These are phyloP conservation scores for Heterodera schachtii DNA, from an alignment of 1,140 invertebrate species.

Conservation along the genomic window DNA sequence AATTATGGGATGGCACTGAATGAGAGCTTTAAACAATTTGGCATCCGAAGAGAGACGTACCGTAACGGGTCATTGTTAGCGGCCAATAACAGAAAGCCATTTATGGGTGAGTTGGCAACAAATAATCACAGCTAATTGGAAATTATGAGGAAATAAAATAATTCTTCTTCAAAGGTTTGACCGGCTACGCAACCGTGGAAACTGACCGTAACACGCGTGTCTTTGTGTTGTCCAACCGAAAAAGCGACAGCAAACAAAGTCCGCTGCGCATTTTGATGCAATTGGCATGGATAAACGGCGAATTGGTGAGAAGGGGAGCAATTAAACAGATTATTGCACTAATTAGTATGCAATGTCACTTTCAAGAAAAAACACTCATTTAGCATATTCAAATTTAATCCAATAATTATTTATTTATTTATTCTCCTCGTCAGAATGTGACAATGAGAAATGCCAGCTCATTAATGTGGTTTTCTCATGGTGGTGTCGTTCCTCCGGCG, in stretches of 20 bases:
- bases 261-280: constrained; percentile 8
- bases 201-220: constrained; percentile 12
- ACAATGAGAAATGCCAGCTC: constrained; percentile 33
- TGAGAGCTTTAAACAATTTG: background rate
- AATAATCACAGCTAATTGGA: background rate
- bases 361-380: too few relatives aligned
- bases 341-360: too few relatives aligned
- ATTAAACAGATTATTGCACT: too few relatives aligned
- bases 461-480: constrained; percentile 38
- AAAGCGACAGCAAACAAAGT: background rate
- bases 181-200: background rate
- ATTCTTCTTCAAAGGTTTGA: background rate
- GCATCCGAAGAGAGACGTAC: background rate
- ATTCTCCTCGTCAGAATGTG: background rate
- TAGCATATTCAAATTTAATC: too few relatives aligned
- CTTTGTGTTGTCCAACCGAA: constrained; percentile 9
- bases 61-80: background rate
- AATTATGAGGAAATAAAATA: too few relatives aligned
- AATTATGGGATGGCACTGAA: background rate
- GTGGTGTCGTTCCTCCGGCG: constrained; percentile 25
- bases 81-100: constrained; percentile 27
- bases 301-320: constrained; percentile 11
- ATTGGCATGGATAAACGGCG: background rate
- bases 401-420: too few relatives aligned
- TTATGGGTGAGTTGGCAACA: background rate